phyloP scores from a whole-genome alignment of 2,888 invertebrate genomes.

The Odontocerum albicorne region DNA sequence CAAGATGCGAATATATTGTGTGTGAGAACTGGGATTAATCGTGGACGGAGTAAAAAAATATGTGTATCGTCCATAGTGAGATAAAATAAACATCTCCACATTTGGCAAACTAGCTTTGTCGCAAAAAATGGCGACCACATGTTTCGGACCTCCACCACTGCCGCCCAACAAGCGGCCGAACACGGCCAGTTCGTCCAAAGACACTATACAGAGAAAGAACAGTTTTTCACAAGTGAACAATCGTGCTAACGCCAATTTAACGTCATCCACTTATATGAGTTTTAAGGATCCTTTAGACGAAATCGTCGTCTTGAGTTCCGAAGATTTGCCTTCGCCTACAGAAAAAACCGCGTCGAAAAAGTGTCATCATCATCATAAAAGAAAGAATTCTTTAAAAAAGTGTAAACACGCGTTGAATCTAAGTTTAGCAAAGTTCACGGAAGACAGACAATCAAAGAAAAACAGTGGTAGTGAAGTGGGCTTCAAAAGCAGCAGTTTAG shows the following conservation, averaged over 20 bases:
- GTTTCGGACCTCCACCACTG: constrained; percentile 60
- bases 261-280: constrained; percentile 52
- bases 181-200: constrained; percentile 35
- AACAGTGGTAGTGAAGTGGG: constrained; percentile 16
- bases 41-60: too few species aligned
- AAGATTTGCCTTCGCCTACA: constrained; percentile 42
- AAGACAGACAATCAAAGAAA: constrained; percentile 27
- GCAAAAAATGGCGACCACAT: constrained; percentile 55
- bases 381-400: constrained; percentile 34
- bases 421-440: constrained; percentile 30
- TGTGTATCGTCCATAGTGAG: not conserved
- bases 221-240: constrained; percentile 17
- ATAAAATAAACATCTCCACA: constrained; percentile 8
- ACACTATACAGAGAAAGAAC: constrained; percentile 30
- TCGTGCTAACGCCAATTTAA: constrained; percentile 13
- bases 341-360: constrained; percentile 25
- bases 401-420: constrained; percentile 35
- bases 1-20: constrained; percentile 5
- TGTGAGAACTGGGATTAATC: constrained; percentile 22
- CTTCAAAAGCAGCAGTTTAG: constrained; percentile 31
- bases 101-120: constrained; percentile 7
- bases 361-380: constrained; percentile 32
- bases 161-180: constrained; percentile 53
- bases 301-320: constrained; percentile 54
- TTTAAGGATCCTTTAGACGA: constrained; percentile 49